phyloP scores from a whole-genome alignment of 2,888 invertebrate genomes.

The Rhagonycha fulva region DNA sequence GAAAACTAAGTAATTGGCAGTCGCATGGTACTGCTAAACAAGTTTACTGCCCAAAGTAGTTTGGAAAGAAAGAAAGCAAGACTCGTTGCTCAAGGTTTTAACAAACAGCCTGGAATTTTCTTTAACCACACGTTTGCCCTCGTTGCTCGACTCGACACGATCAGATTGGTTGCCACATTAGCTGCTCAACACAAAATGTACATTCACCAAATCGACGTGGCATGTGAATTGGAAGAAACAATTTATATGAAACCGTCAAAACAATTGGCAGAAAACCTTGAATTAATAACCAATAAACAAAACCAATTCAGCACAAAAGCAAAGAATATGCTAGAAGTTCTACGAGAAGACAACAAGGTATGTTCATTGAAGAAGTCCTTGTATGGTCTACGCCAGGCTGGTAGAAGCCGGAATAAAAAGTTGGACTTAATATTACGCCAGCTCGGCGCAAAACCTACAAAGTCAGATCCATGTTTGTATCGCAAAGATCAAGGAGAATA shows the following conservation, averaged over 20 bases:
- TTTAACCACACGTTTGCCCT: slow-evolving; percentile 40
- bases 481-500: not conserved
- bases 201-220: slow-evolving; percentile 33
- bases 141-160: slow-evolving; percentile 35
- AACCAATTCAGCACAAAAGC: not conserved
- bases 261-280: no score
- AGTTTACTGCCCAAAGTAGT: no score
- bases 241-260: slow-evolving; percentile 29
- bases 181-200: slow-evolving; percentile 28
- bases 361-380: slow-evolving; percentile 32
- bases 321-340: slow-evolving; percentile 17
- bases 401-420: slow-evolving; percentile 32
- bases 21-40: no score
- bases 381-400: slow-evolving; percentile 35
- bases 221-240: slow-evolving; percentile 31
- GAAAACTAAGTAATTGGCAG: no score
- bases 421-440: slow-evolving; percentile 1
- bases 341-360: no score
- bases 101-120: slow-evolving; percentile 38
- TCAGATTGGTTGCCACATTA: slow-evolving; percentile 35
- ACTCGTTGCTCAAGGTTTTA: slow-evolving; percentile 40
- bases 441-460: no score
- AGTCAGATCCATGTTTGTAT: no score
- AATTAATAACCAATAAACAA: not conserved
- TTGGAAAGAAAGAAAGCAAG: slow-evolving; percentile 37